Percentiles rank a stretch among this genome's conserved stretches.
phyloP scores from a whole-genome alignment of 2,797 vertebrate species.

The Babyrousa celebensis region DNA sequence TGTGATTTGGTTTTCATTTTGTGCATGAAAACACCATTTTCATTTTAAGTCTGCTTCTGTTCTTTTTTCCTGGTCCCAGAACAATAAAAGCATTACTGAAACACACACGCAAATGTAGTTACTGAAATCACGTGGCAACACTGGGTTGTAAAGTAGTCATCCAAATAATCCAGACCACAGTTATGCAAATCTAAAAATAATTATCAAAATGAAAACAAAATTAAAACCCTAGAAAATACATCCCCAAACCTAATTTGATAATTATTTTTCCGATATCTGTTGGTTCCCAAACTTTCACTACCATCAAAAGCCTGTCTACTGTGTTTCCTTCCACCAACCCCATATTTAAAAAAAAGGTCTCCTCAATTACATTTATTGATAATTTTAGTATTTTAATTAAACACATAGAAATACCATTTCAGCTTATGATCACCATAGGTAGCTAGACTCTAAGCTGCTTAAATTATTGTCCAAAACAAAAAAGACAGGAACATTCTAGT shows the following conservation, averaged over 20 bases:
- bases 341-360: background rate
- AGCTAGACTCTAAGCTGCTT: constrained; percentile 18
- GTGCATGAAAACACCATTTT: constrained; percentile 49
- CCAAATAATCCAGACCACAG: constrained; percentile 7
- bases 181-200: constrained; percentile 27
- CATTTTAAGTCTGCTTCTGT: constrained; percentile 44
- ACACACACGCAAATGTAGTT: background rate
- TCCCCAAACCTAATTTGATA: constrained; percentile 44
- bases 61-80: constrained; percentile 45
- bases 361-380: constrained; percentile 50
- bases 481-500: background rate
- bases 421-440: background rate
- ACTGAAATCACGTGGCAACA: background rate
- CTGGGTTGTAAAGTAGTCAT: background rate
- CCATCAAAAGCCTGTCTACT: background rate
- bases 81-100: constrained; percentile 28
- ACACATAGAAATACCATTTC: constrained; percentile 7
- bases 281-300: constrained; percentile 1
- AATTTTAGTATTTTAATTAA: constrained; percentile 47
- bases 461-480: constrained; percentile 7
- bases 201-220: constrained; percentile 62
- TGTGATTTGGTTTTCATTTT: constrained; percentile 58
- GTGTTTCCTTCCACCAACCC: background rate
- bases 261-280: constrained; percentile 21
- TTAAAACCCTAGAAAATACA: constrained; percentile 42